phyloP scores from a whole-genome alignment of 2,888 invertebrate species.

The Drosophila anceps region DNA sequence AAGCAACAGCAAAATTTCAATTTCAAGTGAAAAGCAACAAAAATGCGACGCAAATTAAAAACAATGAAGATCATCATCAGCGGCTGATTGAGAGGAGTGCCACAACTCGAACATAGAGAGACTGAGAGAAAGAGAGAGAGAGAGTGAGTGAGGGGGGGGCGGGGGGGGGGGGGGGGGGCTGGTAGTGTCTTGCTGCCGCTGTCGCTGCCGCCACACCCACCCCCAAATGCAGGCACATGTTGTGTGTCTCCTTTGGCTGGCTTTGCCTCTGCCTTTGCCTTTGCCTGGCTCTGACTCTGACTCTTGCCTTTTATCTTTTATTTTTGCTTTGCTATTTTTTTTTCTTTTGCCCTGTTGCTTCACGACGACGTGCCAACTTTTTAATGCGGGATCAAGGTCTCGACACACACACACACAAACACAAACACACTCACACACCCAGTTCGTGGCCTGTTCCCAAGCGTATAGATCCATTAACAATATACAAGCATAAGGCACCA shows the following conservation, averaged over 20 bases:
- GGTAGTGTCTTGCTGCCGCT: background rate
- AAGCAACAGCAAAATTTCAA: background rate
- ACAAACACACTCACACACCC: conserved; percentile 20
- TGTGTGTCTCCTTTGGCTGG: conserved; percentile 55
- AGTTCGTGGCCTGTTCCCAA: conserved; percentile 57
- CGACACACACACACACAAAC: conserved; percentile 41
- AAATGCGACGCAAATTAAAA: conserved; percentile 68
- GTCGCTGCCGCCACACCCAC: conserved; percentile 26
- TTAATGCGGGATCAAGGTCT: conserved; percentile 84
- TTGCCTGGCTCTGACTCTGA: conserved; percentile 23
- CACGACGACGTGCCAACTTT: conserved; percentile 69
- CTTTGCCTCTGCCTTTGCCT: conserved; percentile 1
- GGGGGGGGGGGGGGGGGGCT: no score
- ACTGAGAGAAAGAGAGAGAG: background rate
- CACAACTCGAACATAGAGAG: conserved; percentile 23
- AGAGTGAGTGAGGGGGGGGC: background rate
- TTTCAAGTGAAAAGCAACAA: conserved; percentile 25
- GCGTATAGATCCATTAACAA: conserved; percentile 58
- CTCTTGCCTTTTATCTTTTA: conserved; percentile 44
- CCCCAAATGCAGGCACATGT: conserved; percentile 41
- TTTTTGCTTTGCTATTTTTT: conserved; percentile 18
- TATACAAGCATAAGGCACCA: conserved; percentile 22
- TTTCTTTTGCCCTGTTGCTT: conserved; percentile 34
- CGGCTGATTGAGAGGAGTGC: conserved; percentile 73
- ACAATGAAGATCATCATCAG: conserved; percentile 78